phyloP scores from a whole-genome alignment of 2,113 vertebrate species.

The Nymphicus hollandicus region DNA sequence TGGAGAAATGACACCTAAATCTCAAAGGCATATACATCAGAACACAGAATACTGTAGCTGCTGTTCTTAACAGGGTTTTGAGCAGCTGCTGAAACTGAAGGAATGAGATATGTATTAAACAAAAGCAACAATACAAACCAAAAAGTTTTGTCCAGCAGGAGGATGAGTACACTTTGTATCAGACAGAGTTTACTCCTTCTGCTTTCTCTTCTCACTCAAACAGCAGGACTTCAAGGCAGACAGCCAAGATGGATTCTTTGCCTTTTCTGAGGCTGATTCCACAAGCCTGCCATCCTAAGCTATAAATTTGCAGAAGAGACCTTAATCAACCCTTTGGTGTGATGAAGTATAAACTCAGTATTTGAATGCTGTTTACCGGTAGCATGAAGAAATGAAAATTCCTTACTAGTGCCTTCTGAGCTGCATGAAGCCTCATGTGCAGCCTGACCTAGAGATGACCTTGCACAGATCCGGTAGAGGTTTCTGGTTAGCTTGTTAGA shows the following conservation, averaged over 20 bases:
- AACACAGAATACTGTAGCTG: background rate
- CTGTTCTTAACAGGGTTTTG: background rate
- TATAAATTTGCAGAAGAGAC: background rate
- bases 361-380: background rate
- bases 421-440: background rate
- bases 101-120: background rate
- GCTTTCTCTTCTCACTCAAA: conserved; percentile 1
- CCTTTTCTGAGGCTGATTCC: background rate
- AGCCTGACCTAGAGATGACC: background rate
- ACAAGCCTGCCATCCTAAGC: background rate
- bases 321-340: background rate
- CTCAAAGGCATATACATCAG: background rate
- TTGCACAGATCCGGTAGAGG: background rate
- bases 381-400: background rate
- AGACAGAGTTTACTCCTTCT: background rate
- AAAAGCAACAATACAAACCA: background rate
- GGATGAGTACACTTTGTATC: background rate
- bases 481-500: background rate
- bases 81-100: background rate
- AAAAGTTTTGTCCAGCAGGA: background rate
- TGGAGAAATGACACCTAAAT: background rate
- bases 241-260: background rate
- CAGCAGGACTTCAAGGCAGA: background rate
- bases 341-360: background rate
- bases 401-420: background rate